Evolutionary conservation across 1,140 invertebrate genomes (phyloP).

Genomic region (Frieseomelitta varia): DNA sequence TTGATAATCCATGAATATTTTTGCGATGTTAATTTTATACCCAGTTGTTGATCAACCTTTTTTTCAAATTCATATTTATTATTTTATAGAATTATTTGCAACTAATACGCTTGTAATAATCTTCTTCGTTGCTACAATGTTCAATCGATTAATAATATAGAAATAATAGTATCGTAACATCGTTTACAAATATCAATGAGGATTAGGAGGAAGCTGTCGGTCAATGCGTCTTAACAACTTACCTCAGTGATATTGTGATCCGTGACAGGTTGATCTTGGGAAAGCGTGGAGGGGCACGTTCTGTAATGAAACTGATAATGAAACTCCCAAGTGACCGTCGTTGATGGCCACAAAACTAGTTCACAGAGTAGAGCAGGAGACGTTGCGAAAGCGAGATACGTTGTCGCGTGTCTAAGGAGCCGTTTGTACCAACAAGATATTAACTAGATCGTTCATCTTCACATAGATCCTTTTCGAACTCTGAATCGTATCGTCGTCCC

Average conservation of each 20-base stretch:
- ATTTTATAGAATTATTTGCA: background rate
- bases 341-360: background rate
- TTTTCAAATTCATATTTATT: background rate
- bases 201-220: background rate
- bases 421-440: too few species aligned
- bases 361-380: background rate
- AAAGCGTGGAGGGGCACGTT: background rate
- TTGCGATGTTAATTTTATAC: background rate
- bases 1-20: background rate
- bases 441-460: slow-evolving; percentile 1
- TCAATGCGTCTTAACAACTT: background rate
- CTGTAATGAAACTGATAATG: background rate
- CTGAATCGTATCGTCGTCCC: slow-evolving; percentile 26
- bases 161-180: too few species aligned
- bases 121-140: background rate
- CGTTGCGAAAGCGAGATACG: background rate
- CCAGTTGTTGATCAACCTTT: background rate
- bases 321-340: background rate
- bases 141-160: background rate
- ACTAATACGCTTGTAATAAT: background rate
- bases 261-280: background rate
- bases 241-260: background rate
- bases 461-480: background rate
- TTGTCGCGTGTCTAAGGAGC: background rate
- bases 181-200: background rate